phyloP scores from a whole-genome alignment of 2,113 vertebrate genomes.

The Corydoras sp. region DNA sequence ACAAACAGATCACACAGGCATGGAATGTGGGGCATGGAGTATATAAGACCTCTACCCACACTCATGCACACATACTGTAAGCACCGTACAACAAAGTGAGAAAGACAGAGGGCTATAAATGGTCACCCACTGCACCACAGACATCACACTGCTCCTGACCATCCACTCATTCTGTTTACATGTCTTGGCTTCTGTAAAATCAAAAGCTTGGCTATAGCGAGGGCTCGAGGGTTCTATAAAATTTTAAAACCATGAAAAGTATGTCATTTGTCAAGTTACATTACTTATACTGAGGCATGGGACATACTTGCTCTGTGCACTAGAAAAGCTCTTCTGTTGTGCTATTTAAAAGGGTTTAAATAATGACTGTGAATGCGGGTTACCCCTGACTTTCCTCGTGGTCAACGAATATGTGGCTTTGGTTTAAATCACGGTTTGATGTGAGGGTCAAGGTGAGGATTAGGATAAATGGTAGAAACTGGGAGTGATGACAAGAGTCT shows the following conservation, averaged over 20 bases:
- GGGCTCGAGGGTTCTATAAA: too few species aligned
- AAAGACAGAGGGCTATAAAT: slow-evolving; percentile 34
- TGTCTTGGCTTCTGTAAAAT: too few species aligned
- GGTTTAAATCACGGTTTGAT: slow-evolving; percentile 18
- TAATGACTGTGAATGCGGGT: too few species aligned
- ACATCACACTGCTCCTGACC: slow-evolving; percentile 4
- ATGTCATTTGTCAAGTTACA: too few species aligned
- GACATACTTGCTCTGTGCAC: too few species aligned
- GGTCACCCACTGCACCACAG: slow-evolving; percentile 18
- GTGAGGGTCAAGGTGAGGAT: slow-evolving; percentile 34
- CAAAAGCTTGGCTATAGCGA: too few species aligned
- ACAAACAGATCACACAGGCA: slow-evolving; percentile 38
- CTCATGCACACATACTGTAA: background rate
- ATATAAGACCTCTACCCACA: background rate
- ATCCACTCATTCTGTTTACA: background rate
- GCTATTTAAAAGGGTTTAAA: too few species aligned
- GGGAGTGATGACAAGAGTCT: slow-evolving; percentile 6
- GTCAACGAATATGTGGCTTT: background rate
- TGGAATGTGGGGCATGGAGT: slow-evolving; percentile 32
- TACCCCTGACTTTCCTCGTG: too few species aligned
- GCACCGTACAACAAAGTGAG: slow-evolving; percentile 3
- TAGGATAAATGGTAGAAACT: slow-evolving; percentile 21
- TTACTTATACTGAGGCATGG: too few species aligned
- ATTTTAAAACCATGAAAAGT: too few species aligned
- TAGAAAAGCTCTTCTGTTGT: too few species aligned